Evolutionary conservation across 1,140 invertebrate species (phyloP).

Genomic region (Leptinotarsa texana): DNA sequence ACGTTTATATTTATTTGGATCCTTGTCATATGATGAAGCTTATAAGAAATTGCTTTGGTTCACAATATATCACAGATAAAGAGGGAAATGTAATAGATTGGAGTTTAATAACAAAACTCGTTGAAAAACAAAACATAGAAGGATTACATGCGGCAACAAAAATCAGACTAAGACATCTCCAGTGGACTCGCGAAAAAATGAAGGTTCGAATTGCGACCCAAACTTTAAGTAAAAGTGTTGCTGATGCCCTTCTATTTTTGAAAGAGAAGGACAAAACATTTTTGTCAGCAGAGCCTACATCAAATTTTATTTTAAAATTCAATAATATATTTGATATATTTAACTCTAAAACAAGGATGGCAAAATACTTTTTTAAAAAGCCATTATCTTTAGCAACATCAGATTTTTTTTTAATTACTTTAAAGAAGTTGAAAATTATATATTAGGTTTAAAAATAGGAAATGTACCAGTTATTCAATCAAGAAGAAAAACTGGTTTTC

Average conservation of each 20-base stretch:
- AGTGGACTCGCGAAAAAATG: constrained; percentile 32
- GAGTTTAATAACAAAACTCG: constrained; percentile 16
- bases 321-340: constrained; percentile 35
- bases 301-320: constrained; percentile 17
- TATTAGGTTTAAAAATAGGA: constrained; percentile 29
- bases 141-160: constrained; percentile 28
- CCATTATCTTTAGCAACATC: constrained; percentile 26
- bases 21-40: constrained; percentile 31
- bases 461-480: constrained; percentile 22
- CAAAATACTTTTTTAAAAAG: constrained; percentile 31
- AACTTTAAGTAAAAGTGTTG: constrained; percentile 31
- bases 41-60: constrained; percentile 27
- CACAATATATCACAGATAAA: constrained; percentile 16
- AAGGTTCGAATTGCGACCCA: constrained; percentile 31
- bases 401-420: constrained; percentile 29
- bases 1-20: constrained; percentile 25
- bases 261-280: constrained; percentile 8
- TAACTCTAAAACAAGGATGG: constrained; percentile 40
- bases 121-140: constrained; percentile 28
- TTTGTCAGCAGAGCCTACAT: constrained; percentile 1
- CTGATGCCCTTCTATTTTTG: constrained; percentile 26
- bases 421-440: constrained; percentile 21
- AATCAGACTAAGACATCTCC: constrained; percentile 24
- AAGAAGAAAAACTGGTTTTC: constrained; percentile 42
- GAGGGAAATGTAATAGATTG: constrained; percentile 20